Base-by-base conservation (phyloP, 1,140 invertebrate species). In the Muscidifurax raptorellus region DNA sequence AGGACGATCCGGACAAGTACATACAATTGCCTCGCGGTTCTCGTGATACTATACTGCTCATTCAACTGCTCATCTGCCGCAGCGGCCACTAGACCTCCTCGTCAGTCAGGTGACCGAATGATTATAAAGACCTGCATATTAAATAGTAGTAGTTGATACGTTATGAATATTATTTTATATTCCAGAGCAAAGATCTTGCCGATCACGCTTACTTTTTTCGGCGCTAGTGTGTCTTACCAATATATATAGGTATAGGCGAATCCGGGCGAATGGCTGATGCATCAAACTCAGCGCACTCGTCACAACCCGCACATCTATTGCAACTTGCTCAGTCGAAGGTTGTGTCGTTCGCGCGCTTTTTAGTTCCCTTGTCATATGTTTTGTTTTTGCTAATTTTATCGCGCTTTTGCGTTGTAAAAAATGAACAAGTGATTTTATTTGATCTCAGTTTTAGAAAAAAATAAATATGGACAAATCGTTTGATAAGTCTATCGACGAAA, bases 281-380 rank as follows among this genome's bases (percentile, higher is more conserved):
- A n/a, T n/a, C n/a, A n/a, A n/a, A n/a, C n/a, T n/a, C n/a, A n/a
- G n/a, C 32, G 32, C 2, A 32, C 32, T 2, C 32, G 32, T 32
- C 32, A 2, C 2, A 32, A 6, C 2, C 5, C 32, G 32, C 32
- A 32, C 32, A 36, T 36, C 36, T 36, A n/a, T n/a, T 7, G 36
- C 7, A 9, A 40, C 36, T 6, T 40, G 36, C 9, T 40, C 9
- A 59, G 22, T 59, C 52, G 52, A 59, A 59, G 52, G 2, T n/a
- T 7, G 6, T 59, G 52, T 18, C 4, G 22, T 81, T 81, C 80
- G 80, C 80, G 80, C 80, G 80, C 80, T 81, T 81, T 81, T 81
- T 74, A 83, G 81, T 40, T 76, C 67, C 30, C 18, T 69, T 32
- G 18, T 72, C 32, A 27, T 83, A 40, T 77, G 44, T 22, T 44